Percentiles rank a stretch among this genome's conserved stretches.
phyloP scores from a whole-genome alignment of 1,140 invertebrate genomes.

The Stegodyphus dumicola region DNA sequence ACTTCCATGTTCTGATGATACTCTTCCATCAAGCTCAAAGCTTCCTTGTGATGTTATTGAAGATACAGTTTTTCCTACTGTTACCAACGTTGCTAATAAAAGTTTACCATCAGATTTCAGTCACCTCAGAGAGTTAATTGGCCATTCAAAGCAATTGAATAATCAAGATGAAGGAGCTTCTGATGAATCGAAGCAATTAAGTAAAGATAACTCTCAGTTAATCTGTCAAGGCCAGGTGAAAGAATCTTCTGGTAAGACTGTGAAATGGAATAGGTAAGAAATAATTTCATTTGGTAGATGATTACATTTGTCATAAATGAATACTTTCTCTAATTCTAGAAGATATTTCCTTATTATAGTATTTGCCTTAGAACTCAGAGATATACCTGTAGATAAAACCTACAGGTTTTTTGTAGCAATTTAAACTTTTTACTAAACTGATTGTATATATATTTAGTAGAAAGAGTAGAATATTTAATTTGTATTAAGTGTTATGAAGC shows the following conservation, averaged over 20 bases:
- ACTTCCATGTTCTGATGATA: background rate
- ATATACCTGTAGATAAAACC: no score
- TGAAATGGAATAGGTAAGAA: background rate
- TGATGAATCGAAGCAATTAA: background rate
- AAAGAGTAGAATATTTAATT: no score
- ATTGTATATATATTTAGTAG: no score
- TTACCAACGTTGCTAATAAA: background rate
- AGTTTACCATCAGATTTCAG: conserved; percentile 50
- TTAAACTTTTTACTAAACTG: no score
- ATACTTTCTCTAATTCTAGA: no score
- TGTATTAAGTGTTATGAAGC: no score
- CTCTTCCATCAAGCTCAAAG: background rate
- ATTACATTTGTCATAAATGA: no score
- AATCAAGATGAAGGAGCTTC: background rate
- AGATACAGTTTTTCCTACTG: conserved; percentile 43
- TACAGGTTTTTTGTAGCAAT: no score
- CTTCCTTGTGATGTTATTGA: conserved; percentile 55
- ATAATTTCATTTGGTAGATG: no score
- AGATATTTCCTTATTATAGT: no score
- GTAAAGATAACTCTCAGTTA: no score
- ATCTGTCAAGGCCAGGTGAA: background rate
- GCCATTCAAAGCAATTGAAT: background rate
- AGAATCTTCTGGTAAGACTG: background rate
- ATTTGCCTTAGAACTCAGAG: no score
- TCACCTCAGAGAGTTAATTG: conserved; percentile 14